Conservation (phyloP, 2,888 invertebrate genomes). For the Tubiluchus corallicola region DNA sequence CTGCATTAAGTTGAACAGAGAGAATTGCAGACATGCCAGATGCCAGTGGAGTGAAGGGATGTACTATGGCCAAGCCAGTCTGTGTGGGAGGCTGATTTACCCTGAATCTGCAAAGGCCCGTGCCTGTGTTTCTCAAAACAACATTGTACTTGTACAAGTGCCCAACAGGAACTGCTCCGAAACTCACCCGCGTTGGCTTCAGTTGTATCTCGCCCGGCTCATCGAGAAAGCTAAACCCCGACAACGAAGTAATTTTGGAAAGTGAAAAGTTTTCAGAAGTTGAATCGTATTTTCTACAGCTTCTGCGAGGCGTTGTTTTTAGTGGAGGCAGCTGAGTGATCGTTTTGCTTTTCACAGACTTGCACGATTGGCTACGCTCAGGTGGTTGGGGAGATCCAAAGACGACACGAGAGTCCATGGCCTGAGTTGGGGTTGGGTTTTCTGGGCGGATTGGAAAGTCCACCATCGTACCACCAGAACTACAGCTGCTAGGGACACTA, state of each 20-base stretch:
- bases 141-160: neutral
- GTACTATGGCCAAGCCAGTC: neutral
- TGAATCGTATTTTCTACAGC: neutral
- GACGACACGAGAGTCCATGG: no score
- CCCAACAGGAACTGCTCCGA: neutral
- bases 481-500: no score
- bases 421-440: neutral
- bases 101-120: neutral
- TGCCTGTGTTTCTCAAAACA: neutral
- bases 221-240: no score
- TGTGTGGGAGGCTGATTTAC: neutral
- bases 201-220: no score
- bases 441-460: neutral
- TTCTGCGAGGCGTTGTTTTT: neutral
- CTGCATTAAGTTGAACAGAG: slow-evolving; percentile 14
- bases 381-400: no score
- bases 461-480: neutral
- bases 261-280: neutral
- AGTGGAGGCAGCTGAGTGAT: neutral
- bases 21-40: neutral
- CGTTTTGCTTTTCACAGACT: neutral
- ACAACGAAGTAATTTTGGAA: no score
- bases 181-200: neutral
- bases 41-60: neutral
- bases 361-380: no score